phyloP scores from a whole-genome alignment of 2,113 vertebrate species.

The Istiophorus platypterus region DNA sequence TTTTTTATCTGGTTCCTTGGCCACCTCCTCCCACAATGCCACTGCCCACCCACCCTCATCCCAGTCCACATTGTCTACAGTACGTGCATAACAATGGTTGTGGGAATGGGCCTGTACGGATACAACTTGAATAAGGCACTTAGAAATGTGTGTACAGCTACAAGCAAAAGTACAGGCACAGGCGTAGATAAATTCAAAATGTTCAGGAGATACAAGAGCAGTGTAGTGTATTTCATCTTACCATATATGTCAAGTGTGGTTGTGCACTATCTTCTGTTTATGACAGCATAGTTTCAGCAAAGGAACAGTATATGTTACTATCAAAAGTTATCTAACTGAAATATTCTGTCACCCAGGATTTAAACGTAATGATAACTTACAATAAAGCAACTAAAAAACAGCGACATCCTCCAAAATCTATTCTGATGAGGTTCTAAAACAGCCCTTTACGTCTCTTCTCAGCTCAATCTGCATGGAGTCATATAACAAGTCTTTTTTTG shows the following conservation, averaged over 20 bases:
- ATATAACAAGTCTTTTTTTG: not conserved
- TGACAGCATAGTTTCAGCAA: not conserved
- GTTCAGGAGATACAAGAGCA: not conserved
- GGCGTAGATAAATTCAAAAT: not conserved
- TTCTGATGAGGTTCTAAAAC: not conserved
- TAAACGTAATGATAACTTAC: too few species aligned
- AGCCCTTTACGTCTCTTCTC: not conserved
- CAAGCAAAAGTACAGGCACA: not conserved
- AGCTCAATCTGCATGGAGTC: not conserved
- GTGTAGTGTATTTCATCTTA: not conserved
- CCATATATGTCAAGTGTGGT: not conserved
- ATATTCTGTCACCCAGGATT: not conserved
- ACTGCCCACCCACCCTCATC: slow-evolving; percentile 23
- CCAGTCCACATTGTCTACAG: slow-evolving; percentile 10
- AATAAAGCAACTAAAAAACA: not conserved
- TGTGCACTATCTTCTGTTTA: not conserved
- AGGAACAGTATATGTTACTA: not conserved
- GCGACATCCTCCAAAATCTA: not conserved
- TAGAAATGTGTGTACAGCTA: not conserved
- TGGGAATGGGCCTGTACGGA: slow-evolving; percentile 5
- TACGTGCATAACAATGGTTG: slow-evolving; percentile 62
- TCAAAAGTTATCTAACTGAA: not conserved
- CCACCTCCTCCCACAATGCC: slow-evolving; percentile 56
- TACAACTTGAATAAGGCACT: slow-evolving; percentile 15
- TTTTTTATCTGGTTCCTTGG: slow-evolving; percentile 59